phyloP scores from a whole-genome alignment of 2,797 vertebrate species.

The Dromococcyx pavoninus region DNA sequence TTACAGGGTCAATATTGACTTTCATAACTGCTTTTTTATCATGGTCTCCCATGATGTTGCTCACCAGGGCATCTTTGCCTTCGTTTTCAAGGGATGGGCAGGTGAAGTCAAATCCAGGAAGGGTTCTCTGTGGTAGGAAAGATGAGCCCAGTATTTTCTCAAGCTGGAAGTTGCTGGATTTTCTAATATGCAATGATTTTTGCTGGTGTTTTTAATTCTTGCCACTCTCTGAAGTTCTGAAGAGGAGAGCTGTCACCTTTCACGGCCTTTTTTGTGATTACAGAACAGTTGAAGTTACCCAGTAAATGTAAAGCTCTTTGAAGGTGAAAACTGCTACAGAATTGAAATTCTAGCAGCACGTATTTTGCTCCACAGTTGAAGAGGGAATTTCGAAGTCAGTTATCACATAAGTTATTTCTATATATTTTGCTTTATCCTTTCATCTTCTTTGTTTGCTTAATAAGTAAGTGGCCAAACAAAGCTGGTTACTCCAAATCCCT shows the following conservation, averaged over 20 bases:
- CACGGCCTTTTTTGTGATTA: background rate
- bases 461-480: background rate
- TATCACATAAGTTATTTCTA: background rate
- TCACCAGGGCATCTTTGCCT: background rate
- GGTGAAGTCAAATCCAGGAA: background rate
- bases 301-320: background rate
- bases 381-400: slow-evolving; percentile 16
- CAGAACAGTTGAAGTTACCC: background rate
- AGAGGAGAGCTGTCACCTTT: background rate
- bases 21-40: background rate
- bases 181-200: background rate
- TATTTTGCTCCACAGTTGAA: background rate
- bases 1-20: background rate
- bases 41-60: background rate
- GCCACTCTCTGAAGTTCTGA: background rate
- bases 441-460: background rate
- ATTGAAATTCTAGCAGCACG: background rate
- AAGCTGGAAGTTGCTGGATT: background rate
- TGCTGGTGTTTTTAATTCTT: background rate
- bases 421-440: background rate
- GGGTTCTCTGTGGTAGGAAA: background rate
- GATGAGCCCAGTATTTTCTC: background rate
- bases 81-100: background rate
- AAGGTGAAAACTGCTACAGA: background rate
- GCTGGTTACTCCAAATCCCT: background rate